Evolutionary conservation across 1,140 invertebrate genomes (phyloP).

Genomic region (Orius insidiosus): DNA sequence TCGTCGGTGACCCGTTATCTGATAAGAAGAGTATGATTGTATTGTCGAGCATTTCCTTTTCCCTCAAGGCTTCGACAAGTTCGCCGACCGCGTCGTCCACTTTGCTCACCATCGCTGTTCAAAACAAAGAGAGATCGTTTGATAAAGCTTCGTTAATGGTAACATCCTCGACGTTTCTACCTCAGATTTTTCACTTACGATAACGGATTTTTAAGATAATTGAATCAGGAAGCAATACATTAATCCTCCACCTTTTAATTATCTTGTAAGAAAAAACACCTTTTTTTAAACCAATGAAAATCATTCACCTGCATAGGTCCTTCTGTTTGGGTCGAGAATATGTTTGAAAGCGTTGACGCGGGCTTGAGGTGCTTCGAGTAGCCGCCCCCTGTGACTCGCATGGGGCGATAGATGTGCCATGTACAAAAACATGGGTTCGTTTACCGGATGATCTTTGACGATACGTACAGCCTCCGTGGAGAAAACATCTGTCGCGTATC

Average conservation of each 20-base stretch:
- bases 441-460: slow-evolving; percentile 36
- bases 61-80: slow-evolving; percentile 38
- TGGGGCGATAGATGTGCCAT: slow-evolving; percentile 49
- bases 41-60: slow-evolving; percentile 37
- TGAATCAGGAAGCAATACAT: no score
- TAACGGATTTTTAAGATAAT: no score
- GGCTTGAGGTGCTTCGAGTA: slow-evolving; percentile 41
- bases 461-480: slow-evolving; percentile 40
- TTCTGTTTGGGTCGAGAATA: slow-evolving; percentile 43
- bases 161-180: no score
- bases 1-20: slow-evolving; percentile 40
- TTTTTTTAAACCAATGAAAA: neutral
- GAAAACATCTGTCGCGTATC: slow-evolving; percentile 51
- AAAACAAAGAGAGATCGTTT: slow-evolving; percentile 4
- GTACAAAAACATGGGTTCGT: slow-evolving; percentile 47
- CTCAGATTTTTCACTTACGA: no score
- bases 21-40: slow-evolving; percentile 41
- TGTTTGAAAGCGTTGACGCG: slow-evolving; percentile 41
- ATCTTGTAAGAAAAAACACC: slow-evolving; percentile 1
- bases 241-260: neutral
- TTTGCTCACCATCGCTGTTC: slow-evolving; percentile 45
- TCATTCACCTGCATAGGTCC: slow-evolving; percentile 43
- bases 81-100: slow-evolving; percentile 51
- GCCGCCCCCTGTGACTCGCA: slow-evolving; percentile 36
- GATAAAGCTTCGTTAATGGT: neutral